Evolutionary conservation across 2,888 invertebrate genomes (phyloP).

Genomic region (Tenthredo scrophulariae): DNA sequence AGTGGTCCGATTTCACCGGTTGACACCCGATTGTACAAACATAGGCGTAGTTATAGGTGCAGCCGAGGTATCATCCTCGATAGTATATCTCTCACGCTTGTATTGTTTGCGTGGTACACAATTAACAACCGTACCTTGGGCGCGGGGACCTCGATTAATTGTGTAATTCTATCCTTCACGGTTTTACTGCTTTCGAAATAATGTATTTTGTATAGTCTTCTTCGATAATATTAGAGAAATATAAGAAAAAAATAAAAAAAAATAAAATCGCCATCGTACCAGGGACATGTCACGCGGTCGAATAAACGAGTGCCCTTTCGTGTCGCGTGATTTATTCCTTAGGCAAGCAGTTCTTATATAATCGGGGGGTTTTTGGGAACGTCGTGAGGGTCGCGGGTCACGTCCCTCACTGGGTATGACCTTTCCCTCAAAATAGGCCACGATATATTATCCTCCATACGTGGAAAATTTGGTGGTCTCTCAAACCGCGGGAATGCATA

Average conservation of each 20-base stretch:
- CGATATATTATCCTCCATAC: neutral
- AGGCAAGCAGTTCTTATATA: neutral
- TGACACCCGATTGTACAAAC: constrained; percentile 35
- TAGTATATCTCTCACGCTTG: neutral
- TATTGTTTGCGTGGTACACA: constrained; percentile 31
- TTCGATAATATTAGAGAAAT: neutral
- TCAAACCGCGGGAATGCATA: neutral
- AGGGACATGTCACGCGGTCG: neutral
- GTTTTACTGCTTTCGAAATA: neutral
- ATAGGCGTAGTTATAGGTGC: constrained; percentile 43
- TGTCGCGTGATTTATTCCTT: constrained; percentile 22
- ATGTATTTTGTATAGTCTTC: neutral
- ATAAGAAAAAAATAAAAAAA: neutral
- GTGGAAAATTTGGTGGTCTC: neutral
- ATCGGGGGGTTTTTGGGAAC: neutral
- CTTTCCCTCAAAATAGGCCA: constrained; percentile 37
- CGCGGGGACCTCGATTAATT: constrained; percentile 17
- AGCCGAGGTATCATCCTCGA: neutral
- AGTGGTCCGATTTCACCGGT: constrained; percentile 7
- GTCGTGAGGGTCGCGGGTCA: constrained; percentile 13
- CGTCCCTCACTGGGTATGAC: neutral
- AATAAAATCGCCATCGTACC: neutral
- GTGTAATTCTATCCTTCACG: constrained; percentile 8
- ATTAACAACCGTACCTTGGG: neutral
- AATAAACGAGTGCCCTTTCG: constrained; percentile 19